Conservation (phyloP, 2,888 invertebrate genomes). For the Nasonia oneida region DNA sequence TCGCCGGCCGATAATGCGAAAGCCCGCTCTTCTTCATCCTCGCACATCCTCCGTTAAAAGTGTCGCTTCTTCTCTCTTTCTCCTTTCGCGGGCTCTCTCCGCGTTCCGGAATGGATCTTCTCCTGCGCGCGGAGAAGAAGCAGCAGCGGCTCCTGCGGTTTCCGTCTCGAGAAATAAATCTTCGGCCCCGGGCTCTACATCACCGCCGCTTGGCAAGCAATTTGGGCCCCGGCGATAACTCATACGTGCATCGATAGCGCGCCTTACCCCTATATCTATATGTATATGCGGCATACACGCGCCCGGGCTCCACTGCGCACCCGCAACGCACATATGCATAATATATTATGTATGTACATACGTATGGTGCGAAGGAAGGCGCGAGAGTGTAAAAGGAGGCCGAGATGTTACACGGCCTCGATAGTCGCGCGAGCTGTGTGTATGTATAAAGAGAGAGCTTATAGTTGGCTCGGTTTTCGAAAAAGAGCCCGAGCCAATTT, state of each 20-base stretch:
- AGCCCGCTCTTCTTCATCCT: constrained; percentile 57
- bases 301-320: background rate
- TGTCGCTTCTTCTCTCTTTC: constrained; percentile 26
- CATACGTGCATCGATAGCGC: constrained; percentile 78
- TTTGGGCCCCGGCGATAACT: constrained; percentile 78
- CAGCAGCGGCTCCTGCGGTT: constrained; percentile 63
- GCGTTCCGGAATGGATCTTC: constrained; percentile 54
- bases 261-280: constrained; percentile 36
- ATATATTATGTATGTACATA: constrained; percentile 68
- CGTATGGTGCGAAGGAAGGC: constrained; percentile 37
- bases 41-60: constrained; percentile 26
- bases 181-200: constrained; percentile 76
- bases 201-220: constrained; percentile 78
- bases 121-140: constrained; percentile 11
- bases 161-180: constrained; percentile 74
- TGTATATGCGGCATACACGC: background rate
- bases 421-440: constrained; percentile 29
- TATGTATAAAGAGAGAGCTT: constrained; percentile 40
- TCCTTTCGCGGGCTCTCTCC: too few species aligned
- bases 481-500: constrained; percentile 56
- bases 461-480: constrained; percentile 51
- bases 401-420: constrained; percentile 47
- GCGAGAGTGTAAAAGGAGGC: constrained; percentile 25
- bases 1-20: constrained; percentile 70
- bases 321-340: constrained; percentile 66